These are phyloP conservation scores for Tretioscincus oriximinensis DNA, from an alignment of 2,113 vertebrate genomes.

Conservation along the genomic window DNA sequence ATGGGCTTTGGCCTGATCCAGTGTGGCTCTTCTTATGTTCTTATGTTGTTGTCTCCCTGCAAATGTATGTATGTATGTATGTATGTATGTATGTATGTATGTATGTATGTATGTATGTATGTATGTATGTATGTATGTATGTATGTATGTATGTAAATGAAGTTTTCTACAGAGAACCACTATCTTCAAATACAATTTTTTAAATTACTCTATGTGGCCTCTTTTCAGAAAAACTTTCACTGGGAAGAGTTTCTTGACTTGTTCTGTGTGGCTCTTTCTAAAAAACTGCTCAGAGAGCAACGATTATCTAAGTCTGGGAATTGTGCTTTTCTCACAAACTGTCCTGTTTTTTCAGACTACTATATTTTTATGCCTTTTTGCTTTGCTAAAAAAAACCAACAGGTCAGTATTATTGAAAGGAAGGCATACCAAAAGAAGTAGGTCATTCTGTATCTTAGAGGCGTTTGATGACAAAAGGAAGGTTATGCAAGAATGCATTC, in stretches of 20 bases:
- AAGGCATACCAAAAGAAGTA: background rate
- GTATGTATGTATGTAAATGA: too few species aligned
- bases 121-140: too few species aligned
- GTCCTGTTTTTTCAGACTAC: background rate
- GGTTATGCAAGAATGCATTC: background rate
- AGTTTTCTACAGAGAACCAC: too few species aligned
- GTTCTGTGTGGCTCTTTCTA: background rate
- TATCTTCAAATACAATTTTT: too few species aligned
- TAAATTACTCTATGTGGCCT: too few species aligned
- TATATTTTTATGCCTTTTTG: background rate
- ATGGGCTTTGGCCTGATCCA: too few species aligned
- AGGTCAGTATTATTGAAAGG: background rate
- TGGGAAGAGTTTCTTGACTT: background rate
- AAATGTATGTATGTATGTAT: too few species aligned
- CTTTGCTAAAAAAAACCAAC: slow-evolving; percentile 12
- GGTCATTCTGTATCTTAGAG: slow-evolving; percentile 23
- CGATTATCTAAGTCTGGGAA: background rate
- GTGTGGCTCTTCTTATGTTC: too few species aligned
- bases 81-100: too few species aligned
- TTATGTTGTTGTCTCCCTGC: too few species aligned
- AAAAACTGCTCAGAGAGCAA: background rate
- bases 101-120: too few species aligned
- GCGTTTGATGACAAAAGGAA: slow-evolving; percentile 17
- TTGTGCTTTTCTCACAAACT: background rate
- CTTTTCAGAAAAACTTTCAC: background rate